Base-by-base conservation (phyloP, 2,888 invertebrate species). In the Stegana nigrithorax region DNA sequence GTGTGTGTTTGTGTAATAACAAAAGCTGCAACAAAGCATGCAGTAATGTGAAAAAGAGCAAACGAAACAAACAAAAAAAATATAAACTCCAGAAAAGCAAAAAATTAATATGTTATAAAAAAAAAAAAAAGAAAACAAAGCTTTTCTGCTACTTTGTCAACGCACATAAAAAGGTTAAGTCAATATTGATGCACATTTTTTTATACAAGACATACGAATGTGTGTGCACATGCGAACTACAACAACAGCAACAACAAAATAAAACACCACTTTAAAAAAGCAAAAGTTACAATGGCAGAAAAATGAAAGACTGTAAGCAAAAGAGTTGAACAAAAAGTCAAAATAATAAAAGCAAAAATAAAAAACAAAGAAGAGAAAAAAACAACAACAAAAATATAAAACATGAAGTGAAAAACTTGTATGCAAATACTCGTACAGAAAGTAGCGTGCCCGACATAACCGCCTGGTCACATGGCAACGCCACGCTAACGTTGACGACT, bases 211-310 rank as follows among this genome's bases (percentile, higher is more conserved):
- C 14, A 36, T 36, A 10, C 10, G 5, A 36, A 36, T 6, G 10
- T 10, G 14, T 36, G 36, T 6, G 36, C 17, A n/a, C 2, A 39
- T 39, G 17, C 77, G n/a, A 27, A 14, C n/a, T n/a, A n/a, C n/a
- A n/a, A n/a, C n/a, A 78, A 75, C 76, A 77, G 73, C 73, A 75
- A 72, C 76, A 73, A 78, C 72, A 75, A 68, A 67, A 70, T 66
- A 77, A 51, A 51, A 64, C 68, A 66, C 66, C 66, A 65, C 65
- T 70, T 70, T 66, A 69, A 67, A 67, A 70, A 67, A 50, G 7
- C n/a, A n/a, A n/a, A n/a, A n/a, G n/a, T n/a, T n/a, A n/a, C n/a
- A n/a, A n/a, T n/a, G n/a, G n/a, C n/a, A n/a, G n/a, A n/a, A n/a
- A n/a, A n/a, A n/a, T n/a, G n/a, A n/a, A n/a, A n/a, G n/a, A n/a